Percentiles rank a stretch among this genome's conserved stretches.
Conservation (phyloP, 2,113 vertebrate genomes). For the Capreolus pygargus region DNA sequence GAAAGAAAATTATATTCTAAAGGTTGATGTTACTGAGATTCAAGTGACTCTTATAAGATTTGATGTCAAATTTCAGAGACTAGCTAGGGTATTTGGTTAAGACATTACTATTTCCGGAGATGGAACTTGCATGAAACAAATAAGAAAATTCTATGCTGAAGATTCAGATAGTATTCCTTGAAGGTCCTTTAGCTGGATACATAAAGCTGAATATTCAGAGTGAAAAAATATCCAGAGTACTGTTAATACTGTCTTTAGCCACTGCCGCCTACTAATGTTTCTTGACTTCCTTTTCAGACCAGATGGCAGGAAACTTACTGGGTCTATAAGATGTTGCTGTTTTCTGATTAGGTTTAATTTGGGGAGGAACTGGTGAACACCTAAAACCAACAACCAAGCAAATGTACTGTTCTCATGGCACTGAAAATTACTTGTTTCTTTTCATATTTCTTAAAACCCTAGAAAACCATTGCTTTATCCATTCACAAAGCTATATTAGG, state of each 20-base stretch:
- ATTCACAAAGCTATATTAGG: not conserved
- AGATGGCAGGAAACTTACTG: conserved; percentile 57
- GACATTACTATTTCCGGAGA: not conserved
- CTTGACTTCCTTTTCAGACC: conserved; percentile 57
- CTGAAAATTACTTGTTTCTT: conserved; percentile 5
- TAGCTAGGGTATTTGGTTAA: conserved; percentile 2
- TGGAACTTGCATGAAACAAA: not conserved
- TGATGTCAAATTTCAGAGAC: not conserved
- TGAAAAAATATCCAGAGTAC: conserved; percentile 22
- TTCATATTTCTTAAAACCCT: not conserved
- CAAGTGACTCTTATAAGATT: not conserved
- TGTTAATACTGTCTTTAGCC: conserved; percentile 10
- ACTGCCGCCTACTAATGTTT: conserved; percentile 62
- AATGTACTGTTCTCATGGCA: not conserved
- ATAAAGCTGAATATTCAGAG: conserved; percentile 22
- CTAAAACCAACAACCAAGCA: not conserved
- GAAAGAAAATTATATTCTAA: not conserved
- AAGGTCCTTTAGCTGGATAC: not conserved
- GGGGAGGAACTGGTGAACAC: not conserved
- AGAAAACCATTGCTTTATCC: not conserved
- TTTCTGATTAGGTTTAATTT: conserved; percentile 46
- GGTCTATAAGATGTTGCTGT: conserved; percentile 43
- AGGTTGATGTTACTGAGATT: not conserved
- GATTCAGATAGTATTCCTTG: not conserved
- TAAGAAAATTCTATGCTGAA: not conserved